These are phyloP conservation scores for Hipparchia semele DNA, from an alignment of 2,888 invertebrate genomes.

Conservation along the genomic window DNA sequence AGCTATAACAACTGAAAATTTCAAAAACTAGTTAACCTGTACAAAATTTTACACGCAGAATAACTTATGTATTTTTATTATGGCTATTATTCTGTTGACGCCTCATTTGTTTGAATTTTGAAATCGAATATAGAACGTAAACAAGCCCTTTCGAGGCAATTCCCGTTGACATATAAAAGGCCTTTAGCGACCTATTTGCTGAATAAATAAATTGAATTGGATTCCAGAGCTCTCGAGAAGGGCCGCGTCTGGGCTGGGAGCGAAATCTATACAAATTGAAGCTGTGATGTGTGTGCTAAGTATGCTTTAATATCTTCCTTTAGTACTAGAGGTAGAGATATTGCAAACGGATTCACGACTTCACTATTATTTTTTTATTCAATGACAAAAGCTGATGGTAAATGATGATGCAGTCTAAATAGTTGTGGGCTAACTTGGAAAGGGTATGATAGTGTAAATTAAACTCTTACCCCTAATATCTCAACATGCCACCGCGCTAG, in stretches of 20 bases:
- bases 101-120: constrained; percentile 20
- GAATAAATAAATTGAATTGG: constrained; percentile 45
- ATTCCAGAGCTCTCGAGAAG: constrained; percentile 25
- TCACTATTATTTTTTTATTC: no score
- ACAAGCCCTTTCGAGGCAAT: constrained; percentile 25
- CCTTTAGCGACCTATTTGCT: constrained; percentile 41
- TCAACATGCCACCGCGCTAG: no score
- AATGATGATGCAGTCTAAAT: neutral
- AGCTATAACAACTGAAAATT: no score
- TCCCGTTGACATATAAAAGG: constrained; percentile 35
- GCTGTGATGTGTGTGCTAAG: neutral
- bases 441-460: no score
- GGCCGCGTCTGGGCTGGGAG: constrained; percentile 34
- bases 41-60: no score
- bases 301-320: neutral
- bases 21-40: no score
- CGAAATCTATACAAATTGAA: constrained; percentile 39
- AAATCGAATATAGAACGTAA: constrained; percentile 26
- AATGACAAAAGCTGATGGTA: neutral
- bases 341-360: neutral
- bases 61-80: no score
- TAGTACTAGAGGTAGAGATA: neutral
- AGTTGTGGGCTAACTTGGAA: neutral
- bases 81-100: constrained; percentile 5
- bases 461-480: no score